Evolutionary conservation across 2,797 vertebrate species (phyloP), one percentile per base, ranked within the genome.

Genomic region (Argyrosomus regius): DNA sequence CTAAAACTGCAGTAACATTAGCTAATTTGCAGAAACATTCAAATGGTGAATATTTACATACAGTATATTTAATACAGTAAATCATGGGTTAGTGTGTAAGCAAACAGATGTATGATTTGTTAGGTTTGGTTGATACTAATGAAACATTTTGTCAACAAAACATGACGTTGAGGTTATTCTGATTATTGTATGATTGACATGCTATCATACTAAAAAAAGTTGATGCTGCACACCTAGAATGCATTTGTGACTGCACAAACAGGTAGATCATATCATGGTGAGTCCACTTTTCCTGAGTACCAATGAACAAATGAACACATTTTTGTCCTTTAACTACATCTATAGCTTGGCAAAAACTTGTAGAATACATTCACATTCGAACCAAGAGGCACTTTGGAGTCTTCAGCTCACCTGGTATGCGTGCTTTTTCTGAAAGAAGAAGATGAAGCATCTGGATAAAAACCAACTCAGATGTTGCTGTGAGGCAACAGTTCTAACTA

Each of bases 401-500:
- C 35, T 49, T 20, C n/a, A 49, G 54, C 45, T 70, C 66, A 73
- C 39, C 68, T 64, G 22, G 43, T 50, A 28, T 46, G 3, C 53
- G 39, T 78, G 61, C 59, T 70, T 71, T 20, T 26, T 17, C 31
- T 81, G 59, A 75, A 43, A 20, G n/a, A 72, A 46, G 68, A 70
- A 62, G 26, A 57, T 48, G 57, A 28, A 74, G 85, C 73, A 86
- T 81, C 87, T 83, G 84, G 83, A 80, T 67, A 60, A 82, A 72
- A 75, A 67, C 72, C 81, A 78, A 57, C 58, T 45, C 75, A 75
- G 74, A 81, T 77, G 63, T 87, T 81, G 50, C 78, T 74, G 58
- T 65, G 14, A 77, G 53, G 67, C 57, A 80, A 53, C 39, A 58
- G 26, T 53, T 52, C 20, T 9, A 58, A 24, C 22, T 81, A 81